Evolutionary conservation across 2,888 invertebrate genomes (phyloP), one percentile per base, ranked within the genome.

Genomic region (Linyphia triangularis): DNA sequence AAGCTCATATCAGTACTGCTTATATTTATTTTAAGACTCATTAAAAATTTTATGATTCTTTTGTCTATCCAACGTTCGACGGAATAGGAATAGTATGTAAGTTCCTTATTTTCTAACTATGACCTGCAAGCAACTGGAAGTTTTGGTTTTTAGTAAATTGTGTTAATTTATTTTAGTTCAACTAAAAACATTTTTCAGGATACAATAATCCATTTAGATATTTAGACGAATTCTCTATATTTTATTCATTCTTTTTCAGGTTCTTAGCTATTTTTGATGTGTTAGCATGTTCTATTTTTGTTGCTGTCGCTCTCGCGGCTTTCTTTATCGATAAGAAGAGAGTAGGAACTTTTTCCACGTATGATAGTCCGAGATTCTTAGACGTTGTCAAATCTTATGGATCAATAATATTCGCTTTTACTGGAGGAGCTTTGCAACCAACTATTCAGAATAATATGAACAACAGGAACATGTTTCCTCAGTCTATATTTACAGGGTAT

Each of bases 371-470:
- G 3, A 51, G 19, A 37, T 19, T 59, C 10, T 9, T 10, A 9
- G 10, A 10, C 95, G 89, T 95, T 96, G 95, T 95, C 92, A 92
- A 95, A 37, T 94, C 95, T 0, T 95, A 95, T 91, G 96, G 96
- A 13, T 95, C 95, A 13, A 94, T 96, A 84, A 93, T 95, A 92
- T 96, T 96, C 92, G 94, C 95, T 0, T 95, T 95, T 91, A 95
- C 95, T 4, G 96, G 96, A 1, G 95, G 95, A 10, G 95, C 95
- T 0, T 95, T 95, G 92, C 94, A 98, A 91, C 94, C 98, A 90
- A 97, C 97, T 0, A 95, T 98, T 70, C 97, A 97, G 93, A 96
- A 97, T 90, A 98, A 98, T 92, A 98, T 98, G 98, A 94, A 94
- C 89, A 94, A 96, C 89, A 96, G 96, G 90, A 93, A 94, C 0